A percentile compares a stretch with the other conserved stretches of the same genome.
Evolutionary conservation across 2,113 vertebrate genomes (phyloP).

Genomic region (Eonycteris spelaea): DNA sequence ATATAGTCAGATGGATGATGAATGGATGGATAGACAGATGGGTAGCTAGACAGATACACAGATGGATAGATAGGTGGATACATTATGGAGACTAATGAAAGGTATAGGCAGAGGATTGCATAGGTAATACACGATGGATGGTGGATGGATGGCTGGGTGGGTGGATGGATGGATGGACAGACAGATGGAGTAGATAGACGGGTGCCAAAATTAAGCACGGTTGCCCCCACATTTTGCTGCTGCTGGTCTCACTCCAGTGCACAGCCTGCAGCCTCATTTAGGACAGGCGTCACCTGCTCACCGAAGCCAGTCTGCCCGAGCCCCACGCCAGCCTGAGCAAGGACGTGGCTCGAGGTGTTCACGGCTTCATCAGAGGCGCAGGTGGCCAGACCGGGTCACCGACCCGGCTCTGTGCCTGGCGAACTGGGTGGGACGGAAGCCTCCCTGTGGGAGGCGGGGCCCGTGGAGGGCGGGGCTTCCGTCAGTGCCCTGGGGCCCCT

Average conservation of each 20-base stretch:
- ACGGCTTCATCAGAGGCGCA: too few species aligned
- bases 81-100: background rate
- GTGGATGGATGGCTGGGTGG: too few species aligned
- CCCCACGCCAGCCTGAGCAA: too few species aligned
- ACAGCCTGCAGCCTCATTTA: rapidly evolving
- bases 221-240: too few species aligned
- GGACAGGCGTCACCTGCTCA: too few species aligned
- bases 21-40: background rate
- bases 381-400: too few species aligned
- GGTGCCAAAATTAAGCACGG: rapidly evolving
- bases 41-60: background rate
- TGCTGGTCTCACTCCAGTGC: background rate
- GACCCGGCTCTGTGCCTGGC: rapidly evolving
- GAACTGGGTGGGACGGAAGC: too few species aligned
- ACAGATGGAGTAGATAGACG: background rate
- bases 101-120: too few species aligned
- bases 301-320: rapidly evolving
- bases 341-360: background rate
- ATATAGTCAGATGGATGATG: too few species aligned
- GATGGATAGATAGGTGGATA: background rate
- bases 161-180: too few species aligned
- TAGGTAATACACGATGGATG: background rate
- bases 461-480: too few species aligned
- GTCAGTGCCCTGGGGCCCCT: rapidly evolving
- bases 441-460: background rate